Percentiles rank a stretch among this genome's conserved stretches.
phyloP scores from a whole-genome alignment of 2,797 vertebrate species.

The Xiphophorus birchmanni region DNA sequence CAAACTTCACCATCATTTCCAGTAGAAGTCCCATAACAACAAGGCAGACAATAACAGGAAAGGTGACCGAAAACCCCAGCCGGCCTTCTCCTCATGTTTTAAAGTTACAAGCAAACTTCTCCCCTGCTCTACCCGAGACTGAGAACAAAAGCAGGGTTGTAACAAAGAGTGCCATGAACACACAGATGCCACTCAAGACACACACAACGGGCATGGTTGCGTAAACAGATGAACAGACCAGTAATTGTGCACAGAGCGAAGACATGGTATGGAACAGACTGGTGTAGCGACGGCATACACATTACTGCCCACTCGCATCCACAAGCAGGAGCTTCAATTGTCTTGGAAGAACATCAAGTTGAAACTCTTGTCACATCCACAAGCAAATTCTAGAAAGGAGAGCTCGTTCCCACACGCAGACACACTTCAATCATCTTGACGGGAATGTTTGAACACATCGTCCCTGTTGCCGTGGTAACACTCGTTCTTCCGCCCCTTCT shows the following conservation, averaged over 20 bases:
- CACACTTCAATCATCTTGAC: conserved; percentile 59
- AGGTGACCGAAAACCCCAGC: conserved; percentile 59
- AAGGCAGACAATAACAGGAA: conserved; percentile 70
- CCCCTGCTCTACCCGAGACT: not conserved
- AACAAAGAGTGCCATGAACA: conserved; percentile 11
- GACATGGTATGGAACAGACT: conserved; percentile 15
- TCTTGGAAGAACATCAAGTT: conserved; percentile 29
- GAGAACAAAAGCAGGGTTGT: conserved; percentile 31
- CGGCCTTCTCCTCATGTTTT: conserved; percentile 39
- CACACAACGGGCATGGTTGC: conserved; percentile 22
- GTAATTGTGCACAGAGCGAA: conserved; percentile 12
- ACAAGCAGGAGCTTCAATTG: conserved; percentile 32
- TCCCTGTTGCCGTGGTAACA: conserved; percentile 63
- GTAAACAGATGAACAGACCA: conserved; percentile 28
- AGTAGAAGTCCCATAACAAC: conserved; percentile 46
- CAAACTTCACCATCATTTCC: conserved; percentile 34
- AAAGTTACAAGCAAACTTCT: conserved; percentile 13
- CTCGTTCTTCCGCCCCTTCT: conserved; percentile 7
- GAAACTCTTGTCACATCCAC: conserved; percentile 31
- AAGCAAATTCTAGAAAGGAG: conserved; percentile 30
- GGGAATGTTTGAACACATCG: conserved; percentile 59
- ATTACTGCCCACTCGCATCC: conserved; percentile 17
- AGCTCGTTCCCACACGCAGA: conserved; percentile 49
- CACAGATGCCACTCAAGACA: conserved; percentile 5
- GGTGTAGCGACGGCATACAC: conserved; percentile 1